These are phyloP conservation scores for Heteromurus nitidus DNA, from an alignment of 2,888 invertebrate species.

Conservation along the genomic window DNA sequence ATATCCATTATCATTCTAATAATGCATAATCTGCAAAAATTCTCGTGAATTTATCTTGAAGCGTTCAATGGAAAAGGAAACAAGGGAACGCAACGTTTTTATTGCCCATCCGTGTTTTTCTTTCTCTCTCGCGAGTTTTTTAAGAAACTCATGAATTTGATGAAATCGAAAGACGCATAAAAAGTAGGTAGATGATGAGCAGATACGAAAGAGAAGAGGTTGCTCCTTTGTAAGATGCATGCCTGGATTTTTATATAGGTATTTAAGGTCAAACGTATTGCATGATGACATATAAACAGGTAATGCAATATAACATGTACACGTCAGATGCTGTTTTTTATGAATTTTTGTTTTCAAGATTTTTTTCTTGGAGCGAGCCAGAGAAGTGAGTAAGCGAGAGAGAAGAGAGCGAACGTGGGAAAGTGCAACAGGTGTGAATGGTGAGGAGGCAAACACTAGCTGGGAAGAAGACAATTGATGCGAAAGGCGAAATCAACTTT, in stretches of 20 bases:
- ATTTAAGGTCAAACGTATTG: constrained; percentile 60
- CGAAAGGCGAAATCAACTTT: constrained; percentile 64
- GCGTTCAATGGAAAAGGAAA: too few relatives aligned
- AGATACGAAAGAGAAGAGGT: too few relatives aligned
- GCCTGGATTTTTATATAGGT: constrained; percentile 50
- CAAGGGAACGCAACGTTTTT: too few relatives aligned
- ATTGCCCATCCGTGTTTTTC: background rate
- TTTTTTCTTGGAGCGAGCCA: constrained; percentile 24
- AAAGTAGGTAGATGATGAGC: constrained; percentile 14
- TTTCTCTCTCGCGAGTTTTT: background rate
- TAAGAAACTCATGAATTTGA: background rate
- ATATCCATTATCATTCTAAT: constrained; percentile 30
- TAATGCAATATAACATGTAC: constrained; percentile 16
- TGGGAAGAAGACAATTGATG: constrained; percentile 42
- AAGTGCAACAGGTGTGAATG: constrained; percentile 73
- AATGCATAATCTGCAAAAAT: too few relatives aligned
- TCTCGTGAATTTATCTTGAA: too few relatives aligned
- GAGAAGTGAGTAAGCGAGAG: constrained; percentile 10
- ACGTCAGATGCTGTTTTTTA: constrained; percentile 62
- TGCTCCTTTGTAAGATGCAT: constrained; percentile 4
- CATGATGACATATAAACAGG: constrained; percentile 60
- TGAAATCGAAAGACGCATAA: constrained; percentile 14
- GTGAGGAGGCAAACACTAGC: constrained; percentile 53
- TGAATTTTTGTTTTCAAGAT: constrained; percentile 26
- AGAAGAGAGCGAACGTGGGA: constrained; percentile 68